These are phyloP conservation scores for Eucriotettix oculatus DNA, from an alignment of 2,888 invertebrate species.

Conservation along the genomic window DNA sequence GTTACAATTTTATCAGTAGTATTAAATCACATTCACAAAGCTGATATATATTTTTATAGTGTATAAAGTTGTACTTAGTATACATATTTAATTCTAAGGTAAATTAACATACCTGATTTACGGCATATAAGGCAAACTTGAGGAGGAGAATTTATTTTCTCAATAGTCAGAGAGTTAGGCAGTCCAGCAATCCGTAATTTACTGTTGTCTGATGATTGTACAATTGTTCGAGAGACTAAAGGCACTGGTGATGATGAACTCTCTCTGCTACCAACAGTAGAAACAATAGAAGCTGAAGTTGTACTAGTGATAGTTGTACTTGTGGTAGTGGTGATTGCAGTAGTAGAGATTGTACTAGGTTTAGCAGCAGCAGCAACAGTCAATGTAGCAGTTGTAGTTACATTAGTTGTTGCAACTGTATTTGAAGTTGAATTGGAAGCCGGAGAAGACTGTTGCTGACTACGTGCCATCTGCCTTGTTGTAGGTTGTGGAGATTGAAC, in stretches of 20 bases:
- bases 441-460: too few species aligned
- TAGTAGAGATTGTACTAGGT: background rate
- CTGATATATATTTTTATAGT: too few species aligned
- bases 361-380: background rate
- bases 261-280: background rate
- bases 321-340: background rate
- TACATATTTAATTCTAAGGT: too few species aligned
- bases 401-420: too few species aligned
- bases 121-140: background rate
- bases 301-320: too few species aligned
- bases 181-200: background rate
- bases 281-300: background rate
- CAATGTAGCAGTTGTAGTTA: too few species aligned
- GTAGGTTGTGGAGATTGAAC: background rate
- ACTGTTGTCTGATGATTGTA: too few species aligned
- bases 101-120: background rate
- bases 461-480: background rate
- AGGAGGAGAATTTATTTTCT: background rate
- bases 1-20: too few species aligned
- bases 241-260: background rate
- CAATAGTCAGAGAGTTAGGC: background rate
- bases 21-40: too few species aligned
- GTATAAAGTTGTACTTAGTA: too few species aligned
- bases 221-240: background rate
- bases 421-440: too few species aligned